A percentile compares a stretch with the other conserved stretches of the same genome.
Evolutionary conservation across 2,888 invertebrate genomes (phyloP).

Genomic region (Pterostichus madidus): DNA sequence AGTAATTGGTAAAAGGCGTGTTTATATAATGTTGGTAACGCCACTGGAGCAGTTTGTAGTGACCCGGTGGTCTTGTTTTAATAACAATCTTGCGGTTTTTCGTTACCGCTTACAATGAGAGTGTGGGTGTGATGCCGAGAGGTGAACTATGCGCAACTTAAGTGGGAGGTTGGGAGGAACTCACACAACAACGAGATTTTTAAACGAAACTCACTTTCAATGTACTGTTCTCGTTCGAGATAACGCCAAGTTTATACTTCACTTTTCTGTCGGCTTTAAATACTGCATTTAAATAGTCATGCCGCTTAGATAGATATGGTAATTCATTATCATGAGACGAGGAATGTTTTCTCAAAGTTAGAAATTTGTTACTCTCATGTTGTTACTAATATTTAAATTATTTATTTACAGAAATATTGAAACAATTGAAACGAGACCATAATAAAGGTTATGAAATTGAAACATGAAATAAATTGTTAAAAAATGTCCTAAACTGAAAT

Average conservation of each 20-base stretch:
- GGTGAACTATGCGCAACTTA: slow-evolving; percentile 42
- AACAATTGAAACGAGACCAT: no score
- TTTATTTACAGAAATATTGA: no score
- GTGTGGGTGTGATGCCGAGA: slow-evolving; percentile 39
- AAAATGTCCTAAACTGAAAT: no score
- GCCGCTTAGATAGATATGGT: neutral
- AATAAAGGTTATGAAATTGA: no score
- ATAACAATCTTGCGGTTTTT: slow-evolving; percentile 41
- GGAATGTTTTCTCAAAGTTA: no score
- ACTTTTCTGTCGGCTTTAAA: neutral
- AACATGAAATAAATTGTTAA: no score
- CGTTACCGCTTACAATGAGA: slow-evolving; percentile 35
- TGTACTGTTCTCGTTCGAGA: neutral
- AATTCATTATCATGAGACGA: no score
- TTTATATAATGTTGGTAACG: neutral
- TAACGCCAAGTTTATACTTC: neutral
- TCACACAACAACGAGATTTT: slow-evolving; percentile 16
- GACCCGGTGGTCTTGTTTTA: slow-evolving; percentile 47
- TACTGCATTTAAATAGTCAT: neutral
- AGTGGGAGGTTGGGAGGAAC: slow-evolving; percentile 56
- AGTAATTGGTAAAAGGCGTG: no score
- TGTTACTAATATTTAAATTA: no score
- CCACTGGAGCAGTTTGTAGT: neutral
- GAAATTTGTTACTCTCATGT: no score
- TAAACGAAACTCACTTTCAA: slow-evolving; percentile 39